These are phyloP conservation scores for Eriosoma lanigerum DNA, from an alignment of 1,140 invertebrate species.

Conservation along the genomic window DNA sequence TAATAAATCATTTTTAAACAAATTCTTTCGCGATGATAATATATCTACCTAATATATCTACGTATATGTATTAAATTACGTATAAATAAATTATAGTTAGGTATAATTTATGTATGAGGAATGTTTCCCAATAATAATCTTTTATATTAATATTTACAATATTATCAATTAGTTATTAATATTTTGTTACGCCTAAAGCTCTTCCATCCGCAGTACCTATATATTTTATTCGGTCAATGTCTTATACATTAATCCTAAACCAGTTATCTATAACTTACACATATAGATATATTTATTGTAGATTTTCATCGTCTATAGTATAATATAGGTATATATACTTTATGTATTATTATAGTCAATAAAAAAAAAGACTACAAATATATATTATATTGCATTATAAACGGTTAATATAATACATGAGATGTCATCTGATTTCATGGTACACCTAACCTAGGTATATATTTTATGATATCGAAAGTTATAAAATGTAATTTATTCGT, in stretches of 20 bases:
- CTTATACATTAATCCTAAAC: too few relatives aligned
- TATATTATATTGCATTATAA: background rate
- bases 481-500: slow-evolving; percentile 16
- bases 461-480: background rate
- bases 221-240: background rate
- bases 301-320: background rate
- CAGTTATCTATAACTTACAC: too few relatives aligned
- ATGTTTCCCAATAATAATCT: too few relatives aligned
- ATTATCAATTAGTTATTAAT: background rate
- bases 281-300: background rate
- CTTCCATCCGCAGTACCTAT: background rate
- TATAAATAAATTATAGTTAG: too few relatives aligned
- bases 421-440: slow-evolving; percentile 10
- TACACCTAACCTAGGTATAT: background rate
- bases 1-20: background rate
- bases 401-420: slow-evolving; percentile 2
- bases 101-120: too few relatives aligned
- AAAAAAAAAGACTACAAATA: too few relatives aligned
- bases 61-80: too few relatives aligned
- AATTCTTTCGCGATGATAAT: background rate
- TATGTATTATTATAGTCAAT: too few relatives aligned
- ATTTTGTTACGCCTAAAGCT: slow-evolving; percentile 5
- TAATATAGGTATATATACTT: too few relatives aligned
- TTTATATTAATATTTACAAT: too few relatives aligned
- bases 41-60: too few relatives aligned